Evolutionary conservation across 1,140 invertebrate species (phyloP), one percentile per base, ranked within the genome.

Genomic region (Hermetia illucens): DNA sequence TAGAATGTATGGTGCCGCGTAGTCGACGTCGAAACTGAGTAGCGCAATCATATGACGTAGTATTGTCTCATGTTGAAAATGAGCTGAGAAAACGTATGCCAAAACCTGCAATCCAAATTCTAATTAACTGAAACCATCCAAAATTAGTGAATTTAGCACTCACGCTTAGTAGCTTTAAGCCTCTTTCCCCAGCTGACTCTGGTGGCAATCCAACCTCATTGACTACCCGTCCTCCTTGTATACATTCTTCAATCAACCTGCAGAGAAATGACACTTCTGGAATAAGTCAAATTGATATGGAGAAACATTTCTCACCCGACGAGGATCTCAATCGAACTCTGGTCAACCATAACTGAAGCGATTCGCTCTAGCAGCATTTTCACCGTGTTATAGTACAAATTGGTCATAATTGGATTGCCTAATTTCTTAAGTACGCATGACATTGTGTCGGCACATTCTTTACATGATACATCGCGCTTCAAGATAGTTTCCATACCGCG

Each of bases 261-360:
- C 0, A 35, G 8, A 22, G 3, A 25, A 13, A 16, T 31, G n/a
- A n/a, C n/a, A n/a, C n/a, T n/a, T n/a, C n/a, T n/a, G n/a, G 34
- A 3, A 21, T 27, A 38, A 36, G 20, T 42, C 6, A 3, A 37
- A 15, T 6, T 16, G 9, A 25, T 21, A 33, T 8, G 20, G 35
- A 35, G 22, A 36, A 36, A 2, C 10, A 31, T 27, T 27, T 27
- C 73, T 49, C 76, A 80, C 27, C 71, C 65, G 24, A 82, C 72
- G n/a, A 81, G 63, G 39, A 78, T 65, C 36, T 77, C 72, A 39
- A 91, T 70, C 0, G 89, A 85, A 42, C 83, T 75, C 46, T 81
- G 78, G 56, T 98, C 93, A 13, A 98, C 83, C 80, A 96, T 89
- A 3, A 97, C 87, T 0, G 89, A 92, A 25, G 89, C 92, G 10